phyloP scores from a whole-genome alignment of 2,888 invertebrate species.

The Nezara viridula region DNA sequence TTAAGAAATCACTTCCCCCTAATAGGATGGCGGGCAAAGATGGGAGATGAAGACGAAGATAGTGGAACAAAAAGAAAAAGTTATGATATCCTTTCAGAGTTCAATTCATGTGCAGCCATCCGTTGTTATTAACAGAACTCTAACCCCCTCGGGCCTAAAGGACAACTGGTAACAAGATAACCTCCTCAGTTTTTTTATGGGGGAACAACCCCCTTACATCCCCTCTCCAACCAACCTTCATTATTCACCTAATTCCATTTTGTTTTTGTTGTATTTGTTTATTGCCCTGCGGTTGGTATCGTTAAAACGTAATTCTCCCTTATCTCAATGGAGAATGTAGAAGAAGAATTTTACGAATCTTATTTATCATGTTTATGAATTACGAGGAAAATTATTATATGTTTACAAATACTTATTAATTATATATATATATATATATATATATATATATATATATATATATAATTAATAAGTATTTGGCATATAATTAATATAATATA shows the following conservation, averaged over 20 bases:
- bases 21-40: slow-evolving; percentile 16
- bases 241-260: background rate
- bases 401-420: no score
- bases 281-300: background rate
- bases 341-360: no score
- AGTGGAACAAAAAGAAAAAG: slow-evolving; percentile 22
- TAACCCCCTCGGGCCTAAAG: background rate
- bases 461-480: no score
- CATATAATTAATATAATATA: no score
- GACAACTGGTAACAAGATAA: slow-evolving; percentile 43
- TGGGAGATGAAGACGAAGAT: slow-evolving; percentile 14
- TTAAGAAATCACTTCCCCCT: slow-evolving; percentile 31
- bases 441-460: no score
- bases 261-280: background rate
- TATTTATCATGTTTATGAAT: background rate
- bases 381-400: background rate
- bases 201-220: slow-evolving; percentile 2
- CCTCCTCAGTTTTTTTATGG: background rate
- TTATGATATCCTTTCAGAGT: slow-evolving; percentile 42
- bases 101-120: slow-evolving; percentile 17
- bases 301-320: background rate
- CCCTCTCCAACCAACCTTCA: background rate
- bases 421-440: no score
- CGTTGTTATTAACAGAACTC: slow-evolving; percentile 38
- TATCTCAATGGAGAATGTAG: background rate